Base-by-base conservation (phyloP, 2,113 vertebrate species). In the Potamarius usumacintae region DNA sequence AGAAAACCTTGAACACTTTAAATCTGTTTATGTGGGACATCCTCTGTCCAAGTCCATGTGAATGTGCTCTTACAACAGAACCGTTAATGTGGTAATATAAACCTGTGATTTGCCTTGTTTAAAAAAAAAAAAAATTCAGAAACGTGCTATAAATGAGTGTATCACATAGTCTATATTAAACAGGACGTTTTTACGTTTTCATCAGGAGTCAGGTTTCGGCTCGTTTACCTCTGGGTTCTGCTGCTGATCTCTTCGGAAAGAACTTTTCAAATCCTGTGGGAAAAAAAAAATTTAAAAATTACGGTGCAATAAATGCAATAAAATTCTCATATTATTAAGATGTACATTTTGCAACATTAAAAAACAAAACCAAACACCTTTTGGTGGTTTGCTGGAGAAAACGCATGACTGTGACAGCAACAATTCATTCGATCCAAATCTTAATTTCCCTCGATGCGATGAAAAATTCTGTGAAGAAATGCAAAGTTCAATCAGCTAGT, bases 211-310 rank as follows among this genome's bases (percentile, higher is more conserved):
- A 34, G 2, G 30, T 48, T 50, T 76, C 10, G 25, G 77, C 27
- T 53, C 48, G 20, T 15, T 76, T 83, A 93, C 86, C 87, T 88
- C 92, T 87, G 42, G 89, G 77, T 85, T 92, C 89, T 84, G 90
- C 42, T 62, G 62, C 0, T 63, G 93, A 87, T 65, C 90, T 93
- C 85, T 94, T 94, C 72, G 94, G 92, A 87, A 94, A 95, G 89
- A 91, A 94, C 84, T 94, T 96, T 84, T 96, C 95, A 93, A 95
- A 94, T 55, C 94, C 94, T 95, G 65, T 65, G n/a, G 25, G 67
- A 63, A 82, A 27, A 82, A 62, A 48, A 71, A 22, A 69, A 86
- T 18, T 52, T 0, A 4, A 14, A 1, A 14, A 1, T 12, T 6
- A 78, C 18, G 22, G 85, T 57, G 15, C 10, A 50, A 90, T 71